Percentiles rank a stretch among this genome's conserved stretches.
phyloP scores from a whole-genome alignment of 2,113 vertebrate genomes.

The Sakesphorus luctuosus region DNA sequence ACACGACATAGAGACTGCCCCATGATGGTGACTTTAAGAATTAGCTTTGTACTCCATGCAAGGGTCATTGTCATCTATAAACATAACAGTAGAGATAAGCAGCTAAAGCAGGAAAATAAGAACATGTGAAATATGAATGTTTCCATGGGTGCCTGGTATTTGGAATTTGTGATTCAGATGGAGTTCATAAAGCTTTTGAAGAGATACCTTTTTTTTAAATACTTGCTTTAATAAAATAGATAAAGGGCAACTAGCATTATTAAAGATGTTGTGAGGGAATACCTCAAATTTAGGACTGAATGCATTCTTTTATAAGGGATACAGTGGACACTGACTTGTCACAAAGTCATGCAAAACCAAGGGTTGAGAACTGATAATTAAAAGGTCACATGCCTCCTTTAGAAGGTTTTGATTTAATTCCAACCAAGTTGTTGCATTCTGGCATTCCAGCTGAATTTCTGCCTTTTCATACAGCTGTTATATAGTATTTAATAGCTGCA shows the following conservation, averaged over 20 bases:
- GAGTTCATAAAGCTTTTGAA: background rate
- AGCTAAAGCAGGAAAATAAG: background rate
- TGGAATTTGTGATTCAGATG: background rate
- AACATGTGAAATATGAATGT: background rate
- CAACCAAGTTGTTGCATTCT: background rate
- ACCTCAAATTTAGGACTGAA: background rate
- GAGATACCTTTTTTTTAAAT: background rate
- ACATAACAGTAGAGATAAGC: background rate
- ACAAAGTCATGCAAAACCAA: background rate
- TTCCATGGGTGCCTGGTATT: background rate
- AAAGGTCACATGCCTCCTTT: background rate
- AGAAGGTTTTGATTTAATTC: background rate
- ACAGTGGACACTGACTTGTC: background rate
- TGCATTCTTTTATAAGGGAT: background rate
- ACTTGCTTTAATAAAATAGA: background rate
- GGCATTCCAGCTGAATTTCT: background rate
- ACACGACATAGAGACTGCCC: background rate
- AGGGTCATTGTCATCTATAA: background rate
- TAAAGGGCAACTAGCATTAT: background rate
- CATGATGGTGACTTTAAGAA: background rate
- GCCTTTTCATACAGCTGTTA: background rate
- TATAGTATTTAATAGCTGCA: background rate
- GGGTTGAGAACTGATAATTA: background rate
- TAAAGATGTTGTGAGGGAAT: background rate
- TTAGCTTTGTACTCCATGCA: background rate